A percentile compares a stretch with the other conserved stretches of the same genome.
phyloP scores from a whole-genome alignment of 92 coral and sea anemone species.

The Micromussa lordhowensis region DNA sequence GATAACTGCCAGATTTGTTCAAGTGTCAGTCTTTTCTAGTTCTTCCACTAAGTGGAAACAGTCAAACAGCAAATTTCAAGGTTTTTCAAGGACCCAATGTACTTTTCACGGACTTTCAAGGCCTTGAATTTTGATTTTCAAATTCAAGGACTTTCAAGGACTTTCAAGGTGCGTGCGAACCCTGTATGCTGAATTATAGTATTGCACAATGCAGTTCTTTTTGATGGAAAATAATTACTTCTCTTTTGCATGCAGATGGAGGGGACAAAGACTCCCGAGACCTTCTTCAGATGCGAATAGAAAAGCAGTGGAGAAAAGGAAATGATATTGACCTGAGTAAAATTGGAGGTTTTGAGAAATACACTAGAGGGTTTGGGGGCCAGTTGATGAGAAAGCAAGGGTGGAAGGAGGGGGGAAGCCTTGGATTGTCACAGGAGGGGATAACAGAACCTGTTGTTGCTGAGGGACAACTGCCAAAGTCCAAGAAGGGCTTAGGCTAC shows the following conservation, averaged over 20 bases:
- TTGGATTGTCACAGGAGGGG: conserved; percentile 90
- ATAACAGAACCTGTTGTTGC: conserved; percentile 85
- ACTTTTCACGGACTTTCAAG: too few species aligned
- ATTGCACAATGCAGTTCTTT: too few species aligned
- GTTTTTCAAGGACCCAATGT: too few species aligned
- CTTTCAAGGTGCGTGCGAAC: too few species aligned
- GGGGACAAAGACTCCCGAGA: conserved; percentile 92
- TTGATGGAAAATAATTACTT: not conserved
- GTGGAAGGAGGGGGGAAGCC: conserved; percentile 87
- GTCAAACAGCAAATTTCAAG: too few species aligned
- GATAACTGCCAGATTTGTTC: too few species aligned
- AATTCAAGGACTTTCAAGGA: too few species aligned
- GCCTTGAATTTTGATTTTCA: too few species aligned
- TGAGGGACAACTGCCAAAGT: conserved; percentile 90
- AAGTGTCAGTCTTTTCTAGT: too few species aligned
- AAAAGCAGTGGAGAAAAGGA: conserved; percentile 87
- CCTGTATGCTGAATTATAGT: too few species aligned
- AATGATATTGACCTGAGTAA: conserved; percentile 73
- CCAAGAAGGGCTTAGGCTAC: conserved; percentile 93
- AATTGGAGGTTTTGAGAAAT: conserved; percentile 94
- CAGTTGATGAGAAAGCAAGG: conserved; percentile 89
- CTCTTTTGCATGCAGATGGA: conserved; percentile 59
- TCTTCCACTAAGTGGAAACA: too few species aligned
- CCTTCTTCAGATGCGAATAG: conserved; percentile 85
- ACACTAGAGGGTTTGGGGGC: conserved; percentile 94